phyloP scores from a whole-genome alignment of 2,888 invertebrate species.

The Ypsolopha sequella region DNA sequence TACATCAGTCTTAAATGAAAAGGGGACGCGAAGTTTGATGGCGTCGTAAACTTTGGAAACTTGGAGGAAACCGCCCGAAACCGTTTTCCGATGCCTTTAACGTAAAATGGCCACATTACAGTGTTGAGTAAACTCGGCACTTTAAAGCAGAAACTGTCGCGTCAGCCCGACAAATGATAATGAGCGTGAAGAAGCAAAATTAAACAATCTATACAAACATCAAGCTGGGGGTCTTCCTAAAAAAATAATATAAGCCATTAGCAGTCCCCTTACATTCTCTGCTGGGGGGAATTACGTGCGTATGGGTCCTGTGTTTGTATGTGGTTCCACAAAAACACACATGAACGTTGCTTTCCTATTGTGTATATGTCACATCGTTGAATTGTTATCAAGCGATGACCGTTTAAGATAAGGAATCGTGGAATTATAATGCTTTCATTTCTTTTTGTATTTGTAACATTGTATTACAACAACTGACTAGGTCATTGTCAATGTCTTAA shows the following conservation, averaged over 20 bases:
- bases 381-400: slow-evolving; percentile 5
- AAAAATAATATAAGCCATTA: slow-evolving; percentile 23
- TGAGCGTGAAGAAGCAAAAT: slow-evolving; percentile 45
- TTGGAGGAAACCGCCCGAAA: slow-evolving; percentile 9
- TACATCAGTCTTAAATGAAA: slow-evolving; percentile 15
- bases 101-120: slow-evolving; percentile 13
- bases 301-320: slow-evolving; percentile 1
- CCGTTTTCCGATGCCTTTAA: slow-evolving; percentile 9
- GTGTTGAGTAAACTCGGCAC: slow-evolving; percentile 7
- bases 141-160: slow-evolving; percentile 27
- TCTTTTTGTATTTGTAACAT: slow-evolving; percentile 1
- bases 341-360: not conserved
- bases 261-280: slow-evolving; percentile 8
- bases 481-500: slow-evolving; percentile 4
- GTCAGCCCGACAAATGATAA: slow-evolving; percentile 47
- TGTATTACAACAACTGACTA: not conserved
- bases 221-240: slow-evolving; percentile 15
- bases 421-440: slow-evolving; percentile 4
- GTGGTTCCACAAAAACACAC: not conserved
- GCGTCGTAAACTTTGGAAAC: slow-evolving; percentile 30
- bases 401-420: slow-evolving; percentile 5
- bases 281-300: slow-evolving; percentile 3
- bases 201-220: slow-evolving; percentile 28
- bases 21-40: slow-evolving; percentile 22
- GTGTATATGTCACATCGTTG: slow-evolving; percentile 3